A percentile compares a stretch with the other conserved stretches of the same genome.
Evolutionary conservation across 92 coral and sea anemone genomes (phyloP).

Genomic region (Bergia puertoricense): DNA sequence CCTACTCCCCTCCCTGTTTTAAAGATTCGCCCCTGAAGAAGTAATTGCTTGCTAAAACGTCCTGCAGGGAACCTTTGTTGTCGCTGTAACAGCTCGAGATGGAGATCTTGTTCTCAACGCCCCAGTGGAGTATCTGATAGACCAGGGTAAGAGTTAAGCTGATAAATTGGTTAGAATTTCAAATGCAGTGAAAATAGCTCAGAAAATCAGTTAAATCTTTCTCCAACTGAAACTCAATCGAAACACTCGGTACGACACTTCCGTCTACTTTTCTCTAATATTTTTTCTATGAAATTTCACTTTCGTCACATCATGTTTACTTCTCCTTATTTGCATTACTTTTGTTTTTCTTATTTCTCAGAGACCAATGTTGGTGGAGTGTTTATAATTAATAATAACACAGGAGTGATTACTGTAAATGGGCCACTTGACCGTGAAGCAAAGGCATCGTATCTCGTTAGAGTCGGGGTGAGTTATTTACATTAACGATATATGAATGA

Average conservation of each 20-base stretch:
- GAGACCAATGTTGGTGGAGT: constrained; percentile 75
- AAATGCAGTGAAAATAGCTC: background rate
- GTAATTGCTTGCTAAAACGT: background rate
- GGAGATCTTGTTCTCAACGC: constrained; percentile 88
- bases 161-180: background rate
- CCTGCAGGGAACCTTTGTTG: constrained; percentile 74
- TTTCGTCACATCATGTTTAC: no score
- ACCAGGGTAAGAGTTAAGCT: constrained; percentile 59
- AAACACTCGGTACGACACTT: background rate
- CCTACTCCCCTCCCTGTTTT: no score
- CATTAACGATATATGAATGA: background rate
- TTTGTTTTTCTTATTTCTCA: constrained; percentile 9
- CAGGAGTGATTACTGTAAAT: constrained; percentile 85
- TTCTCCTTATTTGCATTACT: background rate
- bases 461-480: constrained; percentile 82
- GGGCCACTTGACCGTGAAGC: constrained; percentile 86
- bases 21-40: no score
- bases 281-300: background rate
- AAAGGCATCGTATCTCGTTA: constrained; percentile 63
- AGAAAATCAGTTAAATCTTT: background rate
- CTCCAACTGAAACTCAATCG: background rate
- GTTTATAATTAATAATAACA: constrained; percentile 59
- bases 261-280: no score
- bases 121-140: constrained; percentile 79
- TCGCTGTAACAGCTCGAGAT: constrained; percentile 86